Evolutionary conservation across 1,140 invertebrate genomes (phyloP).

Genomic region (Oreohelix idahoensis): DNA sequence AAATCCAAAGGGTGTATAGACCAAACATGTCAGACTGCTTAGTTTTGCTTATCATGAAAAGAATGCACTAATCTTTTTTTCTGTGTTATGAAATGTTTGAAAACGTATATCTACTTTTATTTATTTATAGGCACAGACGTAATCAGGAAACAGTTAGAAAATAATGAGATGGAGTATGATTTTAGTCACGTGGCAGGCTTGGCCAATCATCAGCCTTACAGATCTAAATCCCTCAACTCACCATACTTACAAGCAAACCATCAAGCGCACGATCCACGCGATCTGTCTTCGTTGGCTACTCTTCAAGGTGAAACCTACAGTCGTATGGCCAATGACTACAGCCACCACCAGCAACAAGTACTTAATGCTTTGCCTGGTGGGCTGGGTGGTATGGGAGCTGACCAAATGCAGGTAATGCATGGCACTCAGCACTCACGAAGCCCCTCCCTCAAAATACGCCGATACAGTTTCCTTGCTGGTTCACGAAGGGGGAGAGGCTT

Average conservation of each 20-base stretch:
- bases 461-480: conserved; percentile 72
- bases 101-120: neutral
- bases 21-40: too few species aligned
- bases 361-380: conserved; percentile 43
- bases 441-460: conserved; percentile 63
- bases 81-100: too few species aligned
- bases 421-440: conserved; percentile 55
- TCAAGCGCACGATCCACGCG: conserved; percentile 37
- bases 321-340: conserved; percentile 41
- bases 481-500: conserved; percentile 64
- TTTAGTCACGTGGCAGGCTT: conserved; percentile 70
- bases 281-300: conserved; percentile 22
- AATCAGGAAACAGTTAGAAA: conserved; percentile 67
- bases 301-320: conserved; percentile 39
- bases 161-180: conserved; percentile 63
- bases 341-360: conserved; percentile 33
- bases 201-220: conserved; percentile 66
- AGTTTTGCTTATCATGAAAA: too few species aligned
- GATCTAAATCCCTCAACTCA: conserved; percentile 61
- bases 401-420: conserved; percentile 7
- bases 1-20: too few species aligned
- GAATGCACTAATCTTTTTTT: too few species aligned
- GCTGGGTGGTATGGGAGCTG: neutral
- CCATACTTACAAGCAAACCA: conserved; percentile 42
- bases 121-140: conserved; percentile 70